These are phyloP conservation scores for Nemoura dubitans DNA, from an alignment of 2,888 invertebrate species.

Conservation along the genomic window DNA sequence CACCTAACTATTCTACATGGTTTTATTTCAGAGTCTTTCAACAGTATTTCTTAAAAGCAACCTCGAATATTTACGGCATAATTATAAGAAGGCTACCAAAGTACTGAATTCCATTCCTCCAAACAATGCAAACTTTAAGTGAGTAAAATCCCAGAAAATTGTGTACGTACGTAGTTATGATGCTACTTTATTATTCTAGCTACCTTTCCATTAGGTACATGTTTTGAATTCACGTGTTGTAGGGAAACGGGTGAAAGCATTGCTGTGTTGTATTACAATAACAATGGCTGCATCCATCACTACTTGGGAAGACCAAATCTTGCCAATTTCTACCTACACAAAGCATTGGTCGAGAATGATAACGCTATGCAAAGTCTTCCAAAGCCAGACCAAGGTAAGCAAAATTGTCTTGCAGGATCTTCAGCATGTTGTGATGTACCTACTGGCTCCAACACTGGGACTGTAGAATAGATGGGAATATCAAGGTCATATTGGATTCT, in stretches of 20 bases:
- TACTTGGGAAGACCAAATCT: constrained; percentile 83
- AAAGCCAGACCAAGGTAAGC: constrained; percentile 58
- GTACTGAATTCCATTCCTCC: constrained; percentile 63
- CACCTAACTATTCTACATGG: no score
- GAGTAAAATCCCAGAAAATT: no score
- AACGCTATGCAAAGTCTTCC: constrained; percentile 59
- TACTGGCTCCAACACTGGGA: no score
- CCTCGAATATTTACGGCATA: constrained; percentile 71
- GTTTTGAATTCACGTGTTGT: constrained; percentile 50
- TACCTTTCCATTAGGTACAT: neutral
- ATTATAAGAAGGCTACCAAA: constrained; percentile 70
- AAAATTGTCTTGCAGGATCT: neutral
- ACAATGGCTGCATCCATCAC: constrained; percentile 82
- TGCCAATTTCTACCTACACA: constrained; percentile 80
- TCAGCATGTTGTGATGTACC: no score
- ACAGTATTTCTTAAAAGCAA: constrained; percentile 70
- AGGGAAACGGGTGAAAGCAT: constrained; percentile 70
- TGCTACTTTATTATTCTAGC: neutral
- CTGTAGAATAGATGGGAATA: no score
- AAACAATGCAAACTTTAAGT: constrained; percentile 62
- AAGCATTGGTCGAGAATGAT: constrained; percentile 79
- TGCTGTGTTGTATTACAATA: constrained; percentile 77
- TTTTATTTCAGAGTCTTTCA: constrained; percentile 63
- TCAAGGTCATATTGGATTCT: no score
- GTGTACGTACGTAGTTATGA: no score